phyloP scores from a whole-genome alignment of 2,797 vertebrate species.

The Melanogrammus aeglefinus region DNA sequence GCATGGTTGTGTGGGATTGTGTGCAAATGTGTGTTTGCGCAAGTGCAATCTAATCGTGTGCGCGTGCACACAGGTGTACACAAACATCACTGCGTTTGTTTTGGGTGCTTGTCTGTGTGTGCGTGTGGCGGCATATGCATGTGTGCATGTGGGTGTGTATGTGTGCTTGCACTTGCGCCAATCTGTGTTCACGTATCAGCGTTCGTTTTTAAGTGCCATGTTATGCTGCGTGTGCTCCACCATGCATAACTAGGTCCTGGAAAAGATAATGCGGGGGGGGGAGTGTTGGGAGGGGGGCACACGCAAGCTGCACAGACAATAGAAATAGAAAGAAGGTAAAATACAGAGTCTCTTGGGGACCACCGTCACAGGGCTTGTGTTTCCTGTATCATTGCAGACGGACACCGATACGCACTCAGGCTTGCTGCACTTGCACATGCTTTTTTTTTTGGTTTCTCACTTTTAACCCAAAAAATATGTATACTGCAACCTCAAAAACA shows the following conservation, averaged over 20 bases:
- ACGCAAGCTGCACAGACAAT: background rate
- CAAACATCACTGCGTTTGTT: background rate
- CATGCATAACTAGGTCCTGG: background rate
- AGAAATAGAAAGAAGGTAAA: background rate
- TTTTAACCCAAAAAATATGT: too few species aligned
- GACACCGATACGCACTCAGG: too few species aligned
- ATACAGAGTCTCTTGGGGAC: background rate
- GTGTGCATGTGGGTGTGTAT: background rate
- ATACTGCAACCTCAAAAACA: background rate
- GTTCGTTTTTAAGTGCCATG: background rate
- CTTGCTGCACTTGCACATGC: too few species aligned
- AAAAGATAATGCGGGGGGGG: background rate
- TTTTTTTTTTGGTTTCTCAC: too few species aligned
- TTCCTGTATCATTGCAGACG: background rate
- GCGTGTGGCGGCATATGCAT: background rate
- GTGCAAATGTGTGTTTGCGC: background rate
- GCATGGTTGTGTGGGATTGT: constrained; percentile 10
- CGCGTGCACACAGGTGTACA: constrained; percentile 3
- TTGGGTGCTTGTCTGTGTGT: background rate
- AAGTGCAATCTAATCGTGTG: constrained; percentile 25
- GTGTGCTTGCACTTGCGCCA: background rate
- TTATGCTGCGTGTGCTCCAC: background rate
- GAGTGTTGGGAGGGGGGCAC: too few species aligned
- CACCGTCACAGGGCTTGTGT: background rate
- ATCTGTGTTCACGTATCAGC: background rate